Evolutionary conservation across 2,797 vertebrate genomes (phyloP).

Genomic region (Cryptoprocta ferox): DNA sequence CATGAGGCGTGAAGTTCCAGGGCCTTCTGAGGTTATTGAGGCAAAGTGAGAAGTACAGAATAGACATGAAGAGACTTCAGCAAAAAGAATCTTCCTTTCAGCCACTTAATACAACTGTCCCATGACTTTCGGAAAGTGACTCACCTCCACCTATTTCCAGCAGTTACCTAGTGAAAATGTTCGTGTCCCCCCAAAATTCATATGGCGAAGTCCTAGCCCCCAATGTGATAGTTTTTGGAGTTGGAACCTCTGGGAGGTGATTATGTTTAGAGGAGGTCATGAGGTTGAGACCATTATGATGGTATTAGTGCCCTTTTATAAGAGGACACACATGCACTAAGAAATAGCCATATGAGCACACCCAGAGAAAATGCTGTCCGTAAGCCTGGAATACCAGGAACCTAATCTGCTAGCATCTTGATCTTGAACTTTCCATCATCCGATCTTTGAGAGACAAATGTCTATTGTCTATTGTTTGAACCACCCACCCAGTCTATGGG

Average conservation of each 20-base stretch:
- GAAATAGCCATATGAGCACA: not conserved
- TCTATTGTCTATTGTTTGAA: not conserved
- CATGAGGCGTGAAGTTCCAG: not conserved
- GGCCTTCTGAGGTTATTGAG: not conserved
- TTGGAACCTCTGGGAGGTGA: not conserved
- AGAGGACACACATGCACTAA: accelerated
- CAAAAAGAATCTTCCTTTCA: not conserved
- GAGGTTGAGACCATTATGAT: not conserved
- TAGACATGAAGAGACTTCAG: not conserved
- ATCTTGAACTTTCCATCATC: not conserved
- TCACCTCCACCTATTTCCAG: not conserved
- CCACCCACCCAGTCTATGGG: not conserved
- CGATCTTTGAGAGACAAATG: not conserved
- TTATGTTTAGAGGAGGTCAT: not conserved
- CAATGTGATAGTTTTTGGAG: not conserved
- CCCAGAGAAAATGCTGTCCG: not conserved
- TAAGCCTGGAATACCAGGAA: not conserved
- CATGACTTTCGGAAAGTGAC: not conserved
- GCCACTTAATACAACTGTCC: not conserved
- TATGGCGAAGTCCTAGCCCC: not conserved
- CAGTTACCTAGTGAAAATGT: not conserved
- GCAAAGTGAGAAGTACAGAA: not conserved
- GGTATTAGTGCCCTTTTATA: not conserved
- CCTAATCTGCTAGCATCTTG: not conserved
- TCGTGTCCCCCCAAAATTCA: not conserved